A percentile compares a stretch with the other conserved stretches of the same genome.
phyloP scores from a whole-genome alignment of 2,888 invertebrate genomes.

The Aplocera efformata region DNA sequence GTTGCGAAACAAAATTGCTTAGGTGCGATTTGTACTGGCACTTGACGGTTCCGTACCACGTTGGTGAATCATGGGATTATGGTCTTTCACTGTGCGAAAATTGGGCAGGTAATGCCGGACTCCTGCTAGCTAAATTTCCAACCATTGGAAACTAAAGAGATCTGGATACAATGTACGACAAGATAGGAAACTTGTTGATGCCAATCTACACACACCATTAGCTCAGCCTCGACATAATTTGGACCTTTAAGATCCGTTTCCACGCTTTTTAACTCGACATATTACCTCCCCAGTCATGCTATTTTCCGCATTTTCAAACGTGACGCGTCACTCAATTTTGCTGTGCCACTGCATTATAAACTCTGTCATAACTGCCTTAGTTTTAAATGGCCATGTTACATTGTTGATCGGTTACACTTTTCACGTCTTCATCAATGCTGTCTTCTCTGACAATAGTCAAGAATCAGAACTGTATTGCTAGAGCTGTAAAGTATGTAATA shows the following conservation, averaged over 20 bases:
- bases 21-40: no score
- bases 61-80: no score
- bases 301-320: conserved; percentile 37
- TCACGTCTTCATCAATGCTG: conserved; percentile 15
- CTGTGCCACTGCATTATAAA: not conserved
- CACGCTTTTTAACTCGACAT: conserved; percentile 44
- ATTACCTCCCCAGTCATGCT: conserved; percentile 37
- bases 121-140: no score
- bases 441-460: conserved; percentile 13
- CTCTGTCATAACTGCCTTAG: no score
- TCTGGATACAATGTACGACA: no score
- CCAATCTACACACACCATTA: conserved; percentile 21
- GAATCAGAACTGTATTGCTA: conserved; percentile 6
- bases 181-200: no score
- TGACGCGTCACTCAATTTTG: conserved; percentile 23
- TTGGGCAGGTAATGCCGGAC: no score
- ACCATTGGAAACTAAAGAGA: no score
- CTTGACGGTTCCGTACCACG: no score
- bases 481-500: not conserved
- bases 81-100: no score
- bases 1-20: no score
- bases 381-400: no score
- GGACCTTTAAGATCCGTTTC: conserved; percentile 33
- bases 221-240: conserved; percentile 29
- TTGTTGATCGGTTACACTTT: conserved; percentile 18